Percentiles rank a stretch among this genome's conserved stretches.
Evolutionary conservation across 2,113 vertebrate genomes (phyloP).

Genomic region (Pica pica): DNA sequence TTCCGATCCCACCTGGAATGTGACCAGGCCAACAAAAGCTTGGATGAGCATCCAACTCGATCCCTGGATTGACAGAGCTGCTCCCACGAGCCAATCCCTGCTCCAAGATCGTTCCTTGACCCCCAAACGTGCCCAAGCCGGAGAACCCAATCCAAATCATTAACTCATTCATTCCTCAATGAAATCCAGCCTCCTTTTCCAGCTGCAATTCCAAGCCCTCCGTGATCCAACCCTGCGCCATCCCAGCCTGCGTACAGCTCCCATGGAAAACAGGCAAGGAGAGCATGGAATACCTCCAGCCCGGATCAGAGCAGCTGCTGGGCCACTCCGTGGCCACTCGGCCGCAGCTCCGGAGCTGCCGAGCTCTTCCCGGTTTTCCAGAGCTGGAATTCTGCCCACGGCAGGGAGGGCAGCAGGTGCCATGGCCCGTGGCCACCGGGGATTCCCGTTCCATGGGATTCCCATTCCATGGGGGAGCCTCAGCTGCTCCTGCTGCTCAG

Average conservation of each 20-base stretch:
- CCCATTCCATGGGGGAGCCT: not conserved
- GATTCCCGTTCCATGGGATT: not conserved
- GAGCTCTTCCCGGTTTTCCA: not conserved
- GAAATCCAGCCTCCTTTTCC: not conserved
- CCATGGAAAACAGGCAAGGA: not conserved
- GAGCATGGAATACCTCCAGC: not conserved
- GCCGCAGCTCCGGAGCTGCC: not conserved
- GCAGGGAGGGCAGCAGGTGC: not conserved
- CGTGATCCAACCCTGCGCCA: accelerated
- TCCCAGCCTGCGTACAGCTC: not conserved
- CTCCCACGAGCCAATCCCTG: not conserved
- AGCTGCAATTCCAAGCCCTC: not conserved
- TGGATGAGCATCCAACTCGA: not conserved
- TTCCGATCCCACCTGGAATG: not conserved
- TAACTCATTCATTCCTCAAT: not conserved
- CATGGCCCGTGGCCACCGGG: accelerated
- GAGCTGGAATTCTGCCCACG: not conserved
- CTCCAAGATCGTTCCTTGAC: not conserved
- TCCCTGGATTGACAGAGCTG: not conserved
- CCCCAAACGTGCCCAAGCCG: not conserved
- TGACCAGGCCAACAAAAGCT: not conserved
- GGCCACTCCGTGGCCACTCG: accelerated
- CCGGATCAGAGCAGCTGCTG: not conserved
- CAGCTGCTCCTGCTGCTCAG: not conserved
- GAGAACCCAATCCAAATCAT: not conserved